Evolutionary conservation across 2,113 vertebrate genomes (phyloP).

Genomic region (Centrocercus urophasianus): DNA sequence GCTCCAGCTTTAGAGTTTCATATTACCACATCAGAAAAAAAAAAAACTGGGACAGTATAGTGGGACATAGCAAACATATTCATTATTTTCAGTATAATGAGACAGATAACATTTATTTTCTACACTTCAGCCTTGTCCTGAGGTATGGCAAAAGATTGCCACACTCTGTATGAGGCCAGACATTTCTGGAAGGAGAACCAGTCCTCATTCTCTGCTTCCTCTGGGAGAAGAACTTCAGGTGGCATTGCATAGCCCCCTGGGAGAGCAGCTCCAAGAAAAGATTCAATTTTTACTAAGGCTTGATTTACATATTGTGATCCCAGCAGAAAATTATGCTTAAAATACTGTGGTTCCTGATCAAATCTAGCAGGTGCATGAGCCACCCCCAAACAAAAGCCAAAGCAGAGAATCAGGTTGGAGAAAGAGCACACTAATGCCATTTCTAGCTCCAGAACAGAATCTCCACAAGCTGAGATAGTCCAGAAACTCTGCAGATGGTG

Average conservation of each 20-base stretch:
- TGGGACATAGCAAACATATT: not conserved
- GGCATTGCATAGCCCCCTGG: rapidly evolving
- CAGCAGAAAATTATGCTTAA: not conserved
- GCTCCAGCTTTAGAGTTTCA: not conserved
- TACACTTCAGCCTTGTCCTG: not conserved
- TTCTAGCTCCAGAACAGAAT: not conserved
- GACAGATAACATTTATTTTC: not conserved
- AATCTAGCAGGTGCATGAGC: not conserved
- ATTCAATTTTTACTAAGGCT: not conserved
- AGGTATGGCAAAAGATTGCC: not conserved
- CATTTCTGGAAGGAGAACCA: not conserved
- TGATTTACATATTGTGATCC: not conserved
- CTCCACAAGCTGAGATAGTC: not conserved
- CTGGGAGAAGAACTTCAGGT: not conserved
- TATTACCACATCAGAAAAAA: not conserved
- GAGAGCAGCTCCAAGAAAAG: not conserved
- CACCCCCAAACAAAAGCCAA: not conserved
- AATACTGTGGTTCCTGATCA: not conserved
- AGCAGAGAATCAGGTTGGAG: not conserved
- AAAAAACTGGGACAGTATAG: not conserved
- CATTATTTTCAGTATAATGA: not conserved
- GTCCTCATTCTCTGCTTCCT: not conserved
- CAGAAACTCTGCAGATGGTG: not conserved
- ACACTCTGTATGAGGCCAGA: not conserved
- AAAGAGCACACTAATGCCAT: not conserved